A percentile compares a stretch with the other conserved stretches of the same genome.
Evolutionary conservation across 2,888 invertebrate species (phyloP).

Genomic region (Blastobasis lacticolella): DNA sequence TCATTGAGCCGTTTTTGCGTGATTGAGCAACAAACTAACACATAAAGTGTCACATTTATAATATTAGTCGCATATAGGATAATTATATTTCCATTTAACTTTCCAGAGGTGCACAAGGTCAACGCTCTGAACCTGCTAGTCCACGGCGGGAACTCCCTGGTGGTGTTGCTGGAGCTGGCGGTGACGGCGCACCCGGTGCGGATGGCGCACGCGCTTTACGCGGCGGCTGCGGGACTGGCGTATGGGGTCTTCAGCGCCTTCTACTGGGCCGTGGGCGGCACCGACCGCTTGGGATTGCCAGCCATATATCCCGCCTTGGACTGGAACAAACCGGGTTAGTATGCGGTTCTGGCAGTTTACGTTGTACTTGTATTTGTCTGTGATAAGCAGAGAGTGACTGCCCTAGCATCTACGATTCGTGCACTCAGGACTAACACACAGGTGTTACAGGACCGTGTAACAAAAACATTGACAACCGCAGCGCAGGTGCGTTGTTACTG

Average conservation of each 20-base stretch:
- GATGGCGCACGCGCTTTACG: slow-evolving; percentile 77
- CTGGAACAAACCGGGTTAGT: slow-evolving; percentile 78
- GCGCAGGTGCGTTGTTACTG: no score
- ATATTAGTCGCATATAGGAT: neutral
- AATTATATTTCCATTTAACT: slow-evolving; percentile 1
- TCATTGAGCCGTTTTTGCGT: neutral
- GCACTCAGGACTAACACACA: no score
- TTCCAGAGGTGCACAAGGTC: slow-evolving; percentile 73
- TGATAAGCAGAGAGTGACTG: no score
- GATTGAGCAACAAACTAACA: neutral
- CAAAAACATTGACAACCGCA: no score
- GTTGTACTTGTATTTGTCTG: no score
- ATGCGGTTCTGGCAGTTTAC: neutral
- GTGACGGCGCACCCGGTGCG: slow-evolving; percentile 83
- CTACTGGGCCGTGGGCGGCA: slow-evolving; percentile 64
- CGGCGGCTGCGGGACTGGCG: slow-evolving; percentile 71
- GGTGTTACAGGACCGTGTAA: no score
- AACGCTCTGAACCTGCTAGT: slow-evolving; percentile 81
- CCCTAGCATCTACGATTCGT: no score
- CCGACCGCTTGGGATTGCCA: slow-evolving; percentile 68
- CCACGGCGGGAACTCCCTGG: slow-evolving; percentile 83
- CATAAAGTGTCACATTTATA: neutral
- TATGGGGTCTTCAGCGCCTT: slow-evolving; percentile 69
- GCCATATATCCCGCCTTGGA: slow-evolving; percentile 84
- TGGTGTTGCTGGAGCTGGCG: slow-evolving; percentile 82